Base-by-base conservation (phyloP, 1,140 invertebrate species). In the Ganaspis sp. region DNA sequence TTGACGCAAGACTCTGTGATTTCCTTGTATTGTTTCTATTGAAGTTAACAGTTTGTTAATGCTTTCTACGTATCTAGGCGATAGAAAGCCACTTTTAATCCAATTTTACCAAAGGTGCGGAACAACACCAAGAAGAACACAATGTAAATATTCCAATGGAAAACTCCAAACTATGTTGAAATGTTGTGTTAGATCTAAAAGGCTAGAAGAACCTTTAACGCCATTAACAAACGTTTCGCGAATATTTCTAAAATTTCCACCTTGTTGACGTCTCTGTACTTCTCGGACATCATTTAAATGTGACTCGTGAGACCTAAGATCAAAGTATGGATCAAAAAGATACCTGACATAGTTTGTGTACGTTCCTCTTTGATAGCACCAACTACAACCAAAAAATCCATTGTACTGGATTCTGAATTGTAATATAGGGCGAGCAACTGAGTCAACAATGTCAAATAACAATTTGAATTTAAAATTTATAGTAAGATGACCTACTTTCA, bases 151-250 rank as follows among this genome's bases (percentile, higher is more conserved):
- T 9, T 73, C 75, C 0, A 72, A 11, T 19, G 58, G 69, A 29
- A 64, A 73, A 12, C 75, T 70, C 75, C 58, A 73, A 26, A 77
- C n/a, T 11, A 70, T 72, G 40, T 73, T 70, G n/a, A 73, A 53
- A 19, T 23, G 1, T 53, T 42, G 69, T 38, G 54, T 74, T 2
- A 12, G 15, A 42, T 42, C 15, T 15, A 53, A 6, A 4, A 53
- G 19, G 19, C 15, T 53, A 1, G 49, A 53, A 53, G 49, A 3
- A 53, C 49, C 49, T 19, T 53, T 53, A 53, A 53, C 49, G n/a
- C 49, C 49, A 19, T 15, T 9, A 12, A 42, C 40, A 42, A 42
- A 42, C 9, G 40, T 42, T 11, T 12, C 9, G 40, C 40, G 40
- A 11, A 11, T 42, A 42, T 42, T 42, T 42, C 40, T 42, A 12